Base-by-base conservation (phyloP, 2,113 vertebrate genomes). In the Hystrix brachyura region DNA sequence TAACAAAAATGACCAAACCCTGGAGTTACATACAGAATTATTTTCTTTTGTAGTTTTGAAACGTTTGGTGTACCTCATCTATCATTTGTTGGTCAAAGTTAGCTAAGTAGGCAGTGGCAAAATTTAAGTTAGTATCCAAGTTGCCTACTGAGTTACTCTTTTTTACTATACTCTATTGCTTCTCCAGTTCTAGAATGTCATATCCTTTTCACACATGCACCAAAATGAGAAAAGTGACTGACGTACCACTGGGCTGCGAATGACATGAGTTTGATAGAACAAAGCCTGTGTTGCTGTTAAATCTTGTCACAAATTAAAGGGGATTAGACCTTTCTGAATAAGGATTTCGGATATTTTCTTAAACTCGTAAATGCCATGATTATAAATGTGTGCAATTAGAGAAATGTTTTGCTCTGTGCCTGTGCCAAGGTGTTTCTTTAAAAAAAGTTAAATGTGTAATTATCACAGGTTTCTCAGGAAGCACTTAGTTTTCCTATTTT, bases 381-480 rank as follows among this genome's bases (percentile, higher is more conserved):
- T 97, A 88, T 89, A 88, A 96, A 92, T 86, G n/a, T 27, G 81
- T 91, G 51, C 23, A 90, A 65, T 92, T 89, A 92, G 81, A 95
- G 76, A 87, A 96, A 64, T n/a, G 27, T 93, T 85, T 87, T 43
- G 78, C 67, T 95, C 13, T 92, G 60, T 83, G 48, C 60, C 93
- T 95, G 65, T 91, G 59, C 81, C 92, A 69, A 85, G n/a, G 34
- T 91, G 29, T 92, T 97, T 92, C 67, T 95, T 59, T 65, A 12
- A 64, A 32, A 15, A 59, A 55, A 85, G 34, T 72, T 90, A 43
- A 72, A 79, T 95, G 38, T 85, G 12, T 82, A 87, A 92, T 94
- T 90, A 64, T 59, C 78, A 80, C 55, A 83, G 32, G 86, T 72
- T 97, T 88, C 87, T 93, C 92, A 62, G 83, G 62, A 90, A 90